Evolutionary conservation across 2,888 invertebrate species (phyloP).

Genomic region (Drosophila austrosaltans): DNA sequence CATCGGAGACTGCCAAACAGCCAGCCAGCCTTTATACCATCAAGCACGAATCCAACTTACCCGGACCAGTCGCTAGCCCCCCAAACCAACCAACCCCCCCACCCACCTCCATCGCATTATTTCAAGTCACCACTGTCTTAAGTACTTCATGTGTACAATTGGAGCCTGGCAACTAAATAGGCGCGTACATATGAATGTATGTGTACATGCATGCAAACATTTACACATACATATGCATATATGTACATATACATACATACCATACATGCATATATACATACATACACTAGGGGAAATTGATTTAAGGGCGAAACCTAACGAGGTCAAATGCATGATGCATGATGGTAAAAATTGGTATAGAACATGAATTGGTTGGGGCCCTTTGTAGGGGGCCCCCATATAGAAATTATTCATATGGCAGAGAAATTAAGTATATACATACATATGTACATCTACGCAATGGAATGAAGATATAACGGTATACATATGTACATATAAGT

Average conservation of each 20-base stretch:
- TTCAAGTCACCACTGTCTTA: not conserved
- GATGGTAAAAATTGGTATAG: constrained; percentile 5
- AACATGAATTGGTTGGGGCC: not conserved
- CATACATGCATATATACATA: not conserved
- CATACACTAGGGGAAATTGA: constrained; percentile 22
- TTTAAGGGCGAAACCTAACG: constrained; percentile 17
- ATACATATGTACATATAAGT: not conserved
- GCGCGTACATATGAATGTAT: not conserved
- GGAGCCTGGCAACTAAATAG: constrained; percentile 19
- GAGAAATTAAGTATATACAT: not conserved
- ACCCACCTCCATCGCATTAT: not conserved
- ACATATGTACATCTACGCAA: not conserved
- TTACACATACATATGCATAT: not conserved
- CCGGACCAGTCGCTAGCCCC: not conserved
- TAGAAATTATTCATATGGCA: not conserved
- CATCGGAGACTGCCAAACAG: not conserved
- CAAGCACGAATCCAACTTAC: not conserved
- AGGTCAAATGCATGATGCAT: constrained; percentile 14
- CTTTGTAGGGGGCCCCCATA: not conserved
- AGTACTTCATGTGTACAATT: constrained; percentile 20
- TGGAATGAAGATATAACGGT: not conserved
- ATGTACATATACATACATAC: not conserved
- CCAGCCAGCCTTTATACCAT: not conserved
- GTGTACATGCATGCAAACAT: constrained; percentile 1
- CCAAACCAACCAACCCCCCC: too few species aligned